A percentile compares a stretch with the other conserved stretches of the same genome.
Evolutionary conservation across 2,113 vertebrate species (phyloP).

Genomic region (Eulemur rufifrons): DNA sequence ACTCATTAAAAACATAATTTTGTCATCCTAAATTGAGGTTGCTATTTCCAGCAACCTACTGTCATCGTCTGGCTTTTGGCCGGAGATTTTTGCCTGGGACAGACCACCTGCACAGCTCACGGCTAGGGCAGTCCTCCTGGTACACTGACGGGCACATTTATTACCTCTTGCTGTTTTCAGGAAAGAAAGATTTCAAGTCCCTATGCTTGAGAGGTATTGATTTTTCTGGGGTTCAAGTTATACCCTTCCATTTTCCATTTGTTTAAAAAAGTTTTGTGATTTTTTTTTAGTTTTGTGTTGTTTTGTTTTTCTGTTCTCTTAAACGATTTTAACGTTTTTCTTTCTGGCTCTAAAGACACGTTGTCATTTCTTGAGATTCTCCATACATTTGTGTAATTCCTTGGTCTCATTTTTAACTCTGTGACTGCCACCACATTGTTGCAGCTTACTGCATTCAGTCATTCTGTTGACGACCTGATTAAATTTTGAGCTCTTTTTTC

Average conservation of each 20-base stretch:
- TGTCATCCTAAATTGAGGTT: neutral
- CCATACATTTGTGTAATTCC: neutral
- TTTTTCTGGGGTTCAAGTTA: neutral
- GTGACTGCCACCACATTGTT: neutral
- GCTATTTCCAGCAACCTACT: neutral
- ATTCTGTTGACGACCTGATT: neutral
- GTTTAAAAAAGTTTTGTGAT: neutral
- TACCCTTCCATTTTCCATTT: neutral
- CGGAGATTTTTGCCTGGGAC: neutral
- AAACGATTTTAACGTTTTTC: neutral
- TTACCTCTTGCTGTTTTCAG: neutral
- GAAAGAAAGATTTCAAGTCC: neutral
- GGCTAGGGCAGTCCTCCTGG: neutral
- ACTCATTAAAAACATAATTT: neutral
- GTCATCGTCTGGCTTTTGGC: neutral
- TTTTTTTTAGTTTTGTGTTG: neutral
- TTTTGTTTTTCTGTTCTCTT: neutral
- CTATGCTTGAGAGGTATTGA: neutral
- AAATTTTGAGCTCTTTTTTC: neutral
- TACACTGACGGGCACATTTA: neutral
- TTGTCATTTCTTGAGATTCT: neutral
- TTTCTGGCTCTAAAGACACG: neutral
- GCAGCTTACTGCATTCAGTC: neutral
- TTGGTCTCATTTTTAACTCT: neutral
- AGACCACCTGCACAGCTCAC: rapidly evolving